Conservation (phyloP, 1,140 invertebrate species). For the Drosophila nigromelanica region DNA sequence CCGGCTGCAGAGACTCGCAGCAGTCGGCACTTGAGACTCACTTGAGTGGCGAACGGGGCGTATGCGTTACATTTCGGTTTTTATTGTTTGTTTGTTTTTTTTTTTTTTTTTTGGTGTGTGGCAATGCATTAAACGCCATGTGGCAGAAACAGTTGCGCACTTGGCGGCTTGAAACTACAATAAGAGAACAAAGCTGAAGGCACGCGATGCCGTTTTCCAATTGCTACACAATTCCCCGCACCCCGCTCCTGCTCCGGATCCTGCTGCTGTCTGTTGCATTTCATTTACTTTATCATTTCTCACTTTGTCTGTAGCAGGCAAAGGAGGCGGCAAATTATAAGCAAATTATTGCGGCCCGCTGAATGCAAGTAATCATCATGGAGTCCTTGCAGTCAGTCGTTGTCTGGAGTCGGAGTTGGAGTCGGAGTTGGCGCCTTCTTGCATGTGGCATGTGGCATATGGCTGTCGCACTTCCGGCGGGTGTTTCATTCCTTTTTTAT, state of each 20-base stretch:
- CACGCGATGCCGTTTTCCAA: constrained; percentile 43
- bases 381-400: constrained; percentile 19
- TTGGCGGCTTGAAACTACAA: constrained; percentile 43
- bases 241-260: constrained; percentile 28
- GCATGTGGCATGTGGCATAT: constrained; percentile 1
- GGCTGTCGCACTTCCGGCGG: constrained; percentile 23
- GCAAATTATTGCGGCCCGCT: constrained; percentile 74
- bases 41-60: constrained; percentile 46
- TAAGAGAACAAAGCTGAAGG: constrained; percentile 14
- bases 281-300: constrained; percentile 76
- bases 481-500: constrained; percentile 54
- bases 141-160: constrained; percentile 48
- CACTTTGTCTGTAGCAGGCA: constrained; percentile 19
- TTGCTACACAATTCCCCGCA: constrained; percentile 20
- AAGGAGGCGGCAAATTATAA: constrained; percentile 63
- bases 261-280: constrained; percentile 70
- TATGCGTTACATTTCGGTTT: constrained; percentile 54
- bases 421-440: not conserved
- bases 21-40: constrained; percentile 71
- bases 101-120: constrained; percentile 20
- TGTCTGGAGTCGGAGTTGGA: constrained; percentile 6
- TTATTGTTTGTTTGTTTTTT: constrained; percentile 40
- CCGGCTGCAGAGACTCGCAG: constrained; percentile 23
- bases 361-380: constrained; percentile 72
- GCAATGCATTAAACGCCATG: constrained; percentile 58